phyloP scores from a whole-genome alignment of 2,888 invertebrate species.

The Lymantria dispar region DNA sequence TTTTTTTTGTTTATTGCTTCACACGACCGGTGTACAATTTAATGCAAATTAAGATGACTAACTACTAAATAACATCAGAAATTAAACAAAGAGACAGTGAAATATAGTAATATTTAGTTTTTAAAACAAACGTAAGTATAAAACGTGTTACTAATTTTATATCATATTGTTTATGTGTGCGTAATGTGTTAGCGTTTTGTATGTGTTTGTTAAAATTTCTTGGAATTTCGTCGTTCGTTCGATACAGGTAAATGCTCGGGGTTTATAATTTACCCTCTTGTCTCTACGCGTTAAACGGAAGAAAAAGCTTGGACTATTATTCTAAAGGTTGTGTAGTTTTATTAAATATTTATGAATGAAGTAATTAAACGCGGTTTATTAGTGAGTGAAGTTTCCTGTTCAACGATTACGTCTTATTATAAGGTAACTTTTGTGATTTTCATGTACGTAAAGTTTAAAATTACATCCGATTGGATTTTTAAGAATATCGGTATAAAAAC shows the following conservation, averaged over 20 bases:
- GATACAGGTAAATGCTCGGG: conserved; percentile 32
- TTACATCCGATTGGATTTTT: no score
- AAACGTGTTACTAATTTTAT: conserved; percentile 61
- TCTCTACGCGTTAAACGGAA: neutral
- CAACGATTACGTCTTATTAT: neutral
- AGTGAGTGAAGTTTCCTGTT: neutral
- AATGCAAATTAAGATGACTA: conserved; percentile 19
- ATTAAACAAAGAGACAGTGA: conserved; percentile 21
- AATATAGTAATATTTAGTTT: conserved; percentile 10
- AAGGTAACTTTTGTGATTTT: neutral
- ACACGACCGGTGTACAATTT: conserved; percentile 23
- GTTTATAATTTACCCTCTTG: conserved; percentile 12
- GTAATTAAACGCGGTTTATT: neutral
- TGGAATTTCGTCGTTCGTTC: conserved; percentile 56
- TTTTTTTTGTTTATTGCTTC: conserved; percentile 30
- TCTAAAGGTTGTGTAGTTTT: conserved; percentile 19
- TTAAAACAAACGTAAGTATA: conserved; percentile 26
- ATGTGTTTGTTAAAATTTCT: conserved; percentile 67
- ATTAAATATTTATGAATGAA: neutral
- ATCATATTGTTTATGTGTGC: conserved; percentile 46
- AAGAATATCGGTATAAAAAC: no score
- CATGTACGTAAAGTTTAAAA: no score
- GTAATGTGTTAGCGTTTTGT: conserved; percentile 21
- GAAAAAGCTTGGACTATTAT: neutral
- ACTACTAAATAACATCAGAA: conserved; percentile 15